Evolutionary conservation across 1,140 invertebrate genomes (phyloP).

Genomic region (Schmidtea mediterranea): DNA sequence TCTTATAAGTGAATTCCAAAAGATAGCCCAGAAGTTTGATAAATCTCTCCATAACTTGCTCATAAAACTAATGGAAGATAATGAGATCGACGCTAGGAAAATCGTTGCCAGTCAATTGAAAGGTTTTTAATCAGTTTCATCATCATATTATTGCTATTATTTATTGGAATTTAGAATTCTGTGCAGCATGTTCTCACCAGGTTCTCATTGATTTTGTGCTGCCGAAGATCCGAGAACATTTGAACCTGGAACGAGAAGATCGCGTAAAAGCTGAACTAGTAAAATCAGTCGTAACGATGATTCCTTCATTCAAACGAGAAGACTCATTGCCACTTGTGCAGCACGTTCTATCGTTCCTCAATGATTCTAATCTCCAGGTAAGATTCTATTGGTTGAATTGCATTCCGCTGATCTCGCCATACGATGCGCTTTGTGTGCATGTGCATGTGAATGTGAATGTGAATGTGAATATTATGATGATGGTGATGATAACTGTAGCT

Average conservation of each 20-base stretch:
- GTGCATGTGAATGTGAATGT: too few relatives aligned
- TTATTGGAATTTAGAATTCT: too few relatives aligned
- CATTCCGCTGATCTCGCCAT: too few relatives aligned
- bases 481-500: too few relatives aligned
- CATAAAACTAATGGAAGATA: slow-evolving; percentile 1
- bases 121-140: background rate
- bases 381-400: too few relatives aligned
- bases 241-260: background rate
- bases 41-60: background rate
- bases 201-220: too few relatives aligned
- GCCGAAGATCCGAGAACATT: background rate
- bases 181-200: too few relatives aligned
- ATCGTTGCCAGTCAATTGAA: background rate
- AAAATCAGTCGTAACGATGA: background rate
- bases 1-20: background rate
- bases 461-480: too few relatives aligned
- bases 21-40: background rate
- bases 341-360: slow-evolving; percentile 1
- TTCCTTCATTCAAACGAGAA: background rate
- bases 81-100: slow-evolving; percentile 3
- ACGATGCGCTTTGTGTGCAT: too few relatives aligned
- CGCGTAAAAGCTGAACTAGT: slow-evolving; percentile 1
- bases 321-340: slow-evolving; percentile 1
- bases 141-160: background rate
- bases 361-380: background rate